Evolutionary conservation across 2,888 invertebrate genomes (phyloP), one percentile per base, ranked within the genome.

Genomic region (Hypselothyrea guttata): DNA sequence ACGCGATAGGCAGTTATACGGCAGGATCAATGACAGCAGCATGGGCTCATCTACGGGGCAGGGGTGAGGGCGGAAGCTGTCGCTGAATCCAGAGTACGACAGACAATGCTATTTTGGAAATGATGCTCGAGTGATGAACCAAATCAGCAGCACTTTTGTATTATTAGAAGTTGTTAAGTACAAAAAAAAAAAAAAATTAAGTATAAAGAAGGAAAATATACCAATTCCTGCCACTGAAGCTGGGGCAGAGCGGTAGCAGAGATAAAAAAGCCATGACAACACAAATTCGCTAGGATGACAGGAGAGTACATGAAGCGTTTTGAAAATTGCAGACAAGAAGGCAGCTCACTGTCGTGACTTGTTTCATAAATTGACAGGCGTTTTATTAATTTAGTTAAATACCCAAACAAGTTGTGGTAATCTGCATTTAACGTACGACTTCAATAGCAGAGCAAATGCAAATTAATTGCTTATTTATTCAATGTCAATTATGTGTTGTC

Each of bases 141-240:
- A 67, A 81, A 81, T 76, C 82, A 81, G 75, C 76, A 60, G 66
- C 75, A 76, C 77, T 81, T 81, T 76, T 76, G 70, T 70, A 58
- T 76, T 81, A 81, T 76, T 81, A 76, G 70, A 76, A 73, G 73
- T 61, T 76, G 73, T 81, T 66, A 76, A 81, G 69, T 71, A 48
- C 51, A 56, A 38, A 37, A 42, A 38, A 42, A 9, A 9, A 45
- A 8, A 33, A 37, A 13, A 31, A 48, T 47, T 31, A 28, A 15
- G 8, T 13, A 33, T 15, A 47, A 41, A 16, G 38, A 40, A 27
- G 42, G 55, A 54, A 35, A 48, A 40, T 16, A 1, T 1, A 30
- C 4, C 44, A 28, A 12, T 9, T 22, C 18, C 28, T 37, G 40
- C 15, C 37, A 42, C 22, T 44, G 59, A 37, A 47, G 33, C 11